These are phyloP conservation scores for Brassicogethes aeneus DNA, from an alignment of 2,888 invertebrate species.

Conservation along the genomic window DNA sequence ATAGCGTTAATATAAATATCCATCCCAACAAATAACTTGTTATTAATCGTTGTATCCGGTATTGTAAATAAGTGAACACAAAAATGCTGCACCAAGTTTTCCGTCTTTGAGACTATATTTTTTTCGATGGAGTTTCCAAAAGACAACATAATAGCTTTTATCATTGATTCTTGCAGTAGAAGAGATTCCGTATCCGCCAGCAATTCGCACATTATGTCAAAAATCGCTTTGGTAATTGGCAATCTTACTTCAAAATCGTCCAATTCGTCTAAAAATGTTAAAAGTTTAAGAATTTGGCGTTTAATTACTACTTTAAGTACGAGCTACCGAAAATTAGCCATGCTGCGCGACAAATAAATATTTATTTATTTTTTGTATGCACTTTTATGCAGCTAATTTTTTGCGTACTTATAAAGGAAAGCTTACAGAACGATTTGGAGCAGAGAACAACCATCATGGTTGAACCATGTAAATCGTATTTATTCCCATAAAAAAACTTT, in stretches of 20 bases:
- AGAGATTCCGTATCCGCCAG: conserved; percentile 40
- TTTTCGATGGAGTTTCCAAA: conserved; percentile 40
- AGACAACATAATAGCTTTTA: conserved; percentile 40
- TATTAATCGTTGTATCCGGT: conserved; percentile 20
- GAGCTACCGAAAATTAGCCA: conserved; percentile 4
- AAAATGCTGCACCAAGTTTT: conserved; percentile 23
- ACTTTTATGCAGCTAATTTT: no score
- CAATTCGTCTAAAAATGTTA: conserved; percentile 43
- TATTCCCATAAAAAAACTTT: no score
- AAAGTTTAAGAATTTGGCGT: conserved; percentile 4
- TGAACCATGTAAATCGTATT: no score
- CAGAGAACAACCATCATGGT: no score
- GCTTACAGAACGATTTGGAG: no score
- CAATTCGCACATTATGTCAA: conserved; percentile 44
- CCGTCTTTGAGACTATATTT: conserved; percentile 18
- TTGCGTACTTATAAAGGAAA: no score
- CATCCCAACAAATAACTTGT: conserved; percentile 29
- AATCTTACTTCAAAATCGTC: conserved; percentile 44
- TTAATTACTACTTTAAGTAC: background rate
- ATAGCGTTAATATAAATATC: conserved; percentile 28
- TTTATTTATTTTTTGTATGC: no score
- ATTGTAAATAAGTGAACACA: conserved; percentile 23
- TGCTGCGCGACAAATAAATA: no score
- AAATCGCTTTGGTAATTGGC: conserved; percentile 39
- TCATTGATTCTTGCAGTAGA: conserved; percentile 43